phyloP scores from a whole-genome alignment of 2,113 vertebrate genomes.

The Silurus meridionalis region DNA sequence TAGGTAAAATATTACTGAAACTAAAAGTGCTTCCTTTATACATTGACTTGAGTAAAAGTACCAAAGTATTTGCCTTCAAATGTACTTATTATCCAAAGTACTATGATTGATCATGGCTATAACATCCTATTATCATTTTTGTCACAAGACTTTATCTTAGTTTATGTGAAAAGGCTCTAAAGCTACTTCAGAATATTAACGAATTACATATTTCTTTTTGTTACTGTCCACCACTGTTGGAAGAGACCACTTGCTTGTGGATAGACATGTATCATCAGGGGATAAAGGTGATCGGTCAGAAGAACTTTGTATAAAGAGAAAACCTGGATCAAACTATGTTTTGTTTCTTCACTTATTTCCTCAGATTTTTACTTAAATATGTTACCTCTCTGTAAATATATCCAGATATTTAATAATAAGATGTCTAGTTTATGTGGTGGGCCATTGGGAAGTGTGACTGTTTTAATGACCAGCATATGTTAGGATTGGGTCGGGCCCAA shows the following conservation, averaged over 20 bases:
- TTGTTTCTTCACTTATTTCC: neutral
- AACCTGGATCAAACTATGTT: neutral
- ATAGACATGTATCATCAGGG: neutral
- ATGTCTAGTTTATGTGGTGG: neutral
- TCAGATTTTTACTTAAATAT: neutral
- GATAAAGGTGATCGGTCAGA: neutral
- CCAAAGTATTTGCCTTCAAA: no score
- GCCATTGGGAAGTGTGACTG: neutral
- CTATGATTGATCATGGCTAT: no score
- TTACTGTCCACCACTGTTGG: neutral
- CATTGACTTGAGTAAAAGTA: no score
- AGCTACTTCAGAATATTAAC: no score
- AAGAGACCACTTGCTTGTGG: neutral
- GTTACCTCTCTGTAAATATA: neutral
- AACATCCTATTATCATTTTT: no score
- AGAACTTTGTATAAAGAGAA: neutral
- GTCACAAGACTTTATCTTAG: no score
- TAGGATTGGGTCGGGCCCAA: constrained; percentile 79
- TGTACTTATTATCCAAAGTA: no score
- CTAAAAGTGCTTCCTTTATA: no score
- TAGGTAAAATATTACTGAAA: no score
- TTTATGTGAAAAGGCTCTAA: no score
- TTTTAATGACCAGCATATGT: constrained; percentile 61
- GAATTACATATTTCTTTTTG: no score
- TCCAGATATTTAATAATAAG: neutral